Evolutionary conservation across 2,888 invertebrate genomes (phyloP).

Genomic region (Hypolimnas misippus): DNA sequence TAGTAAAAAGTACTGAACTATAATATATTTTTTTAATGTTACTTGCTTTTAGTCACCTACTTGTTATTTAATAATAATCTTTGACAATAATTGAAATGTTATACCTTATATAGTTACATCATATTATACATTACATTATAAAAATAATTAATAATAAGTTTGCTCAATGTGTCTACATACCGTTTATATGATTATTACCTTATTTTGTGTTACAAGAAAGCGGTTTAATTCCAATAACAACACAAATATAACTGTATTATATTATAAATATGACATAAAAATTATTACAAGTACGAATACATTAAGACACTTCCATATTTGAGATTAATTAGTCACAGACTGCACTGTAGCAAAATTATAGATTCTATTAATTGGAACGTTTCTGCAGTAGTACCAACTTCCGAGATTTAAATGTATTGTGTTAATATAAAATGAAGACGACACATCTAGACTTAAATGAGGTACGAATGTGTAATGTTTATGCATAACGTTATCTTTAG

Average conservation of each 20-base stretch:
- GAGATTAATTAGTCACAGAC: conserved; percentile 25
- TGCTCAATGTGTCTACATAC: background rate
- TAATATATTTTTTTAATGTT: too few relatives aligned
- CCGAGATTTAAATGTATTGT: background rate
- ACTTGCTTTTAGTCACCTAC: too few relatives aligned
- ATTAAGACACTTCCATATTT: conserved; percentile 5
- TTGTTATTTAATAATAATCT: too few relatives aligned
- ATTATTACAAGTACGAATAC: background rate
- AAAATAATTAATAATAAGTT: background rate
- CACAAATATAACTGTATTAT: background rate
- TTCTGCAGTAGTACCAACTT: conserved; percentile 13
- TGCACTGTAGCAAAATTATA: conserved; percentile 23
- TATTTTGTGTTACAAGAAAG: background rate
- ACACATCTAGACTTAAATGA: too few relatives aligned
- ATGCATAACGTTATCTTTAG: too few relatives aligned
- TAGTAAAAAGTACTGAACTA: too few relatives aligned
- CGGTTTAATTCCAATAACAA: background rate
- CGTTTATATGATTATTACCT: background rate
- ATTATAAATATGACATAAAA: background rate
- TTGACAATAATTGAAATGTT: too few relatives aligned
- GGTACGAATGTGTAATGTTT: too few relatives aligned
- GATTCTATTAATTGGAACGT: conserved; percentile 15
- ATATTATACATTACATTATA: too few relatives aligned
- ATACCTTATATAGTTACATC: too few relatives aligned
- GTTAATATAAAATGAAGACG: too few relatives aligned